Evolutionary conservation across 2,888 invertebrate genomes (phyloP), one percentile per base, ranked within the genome.

Genomic region (Hypomecis atomaria): DNA sequence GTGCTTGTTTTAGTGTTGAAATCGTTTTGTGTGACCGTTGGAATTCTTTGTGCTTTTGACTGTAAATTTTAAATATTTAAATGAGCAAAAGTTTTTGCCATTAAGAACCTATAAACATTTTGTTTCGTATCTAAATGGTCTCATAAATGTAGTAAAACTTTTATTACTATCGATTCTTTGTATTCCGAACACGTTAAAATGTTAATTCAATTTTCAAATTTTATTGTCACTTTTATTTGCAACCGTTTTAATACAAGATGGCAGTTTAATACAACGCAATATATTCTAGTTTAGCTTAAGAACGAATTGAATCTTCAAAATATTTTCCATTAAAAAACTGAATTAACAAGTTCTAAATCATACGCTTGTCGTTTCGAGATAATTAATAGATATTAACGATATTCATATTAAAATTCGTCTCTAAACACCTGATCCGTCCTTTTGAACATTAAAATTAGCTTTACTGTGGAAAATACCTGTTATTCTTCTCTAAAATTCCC

Each of bases 351-450:
- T 38, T n/a, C 37, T 65, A 61, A 65, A 65, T 65, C 65, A 61
- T 48, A 48, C 48, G 60, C 10, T 48, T 65, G 60, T 65, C 65
- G 48, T 61, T 61, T 58, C 53, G 53, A 33, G n/a, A 65, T 61
- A 60, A 65, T 65, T 65, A 65, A 65, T 60, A 57, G 52, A 42
- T 47, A 53, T 65, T 65, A 65, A 60, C 43, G 5, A 34, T 57
- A 60, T 65, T 65, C 56, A 60, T 53, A 59, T 59, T 63, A 36
- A 50, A 60, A 60, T 64, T 40, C 40, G 47, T 60, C 55, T 47
- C 10, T 37, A 56, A 33, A 52, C 65, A 65, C 65, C 65, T 65
- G 60, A 56, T 36, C 49, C 36, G 38, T 11, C 38, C 63, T 55
- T 49, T 36, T n/a, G 11, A 37, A 23, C 34, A 45, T 59, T 55